Base-by-base conservation (phyloP, 2,888 invertebrate species). In the Spicauda simplicius region DNA sequence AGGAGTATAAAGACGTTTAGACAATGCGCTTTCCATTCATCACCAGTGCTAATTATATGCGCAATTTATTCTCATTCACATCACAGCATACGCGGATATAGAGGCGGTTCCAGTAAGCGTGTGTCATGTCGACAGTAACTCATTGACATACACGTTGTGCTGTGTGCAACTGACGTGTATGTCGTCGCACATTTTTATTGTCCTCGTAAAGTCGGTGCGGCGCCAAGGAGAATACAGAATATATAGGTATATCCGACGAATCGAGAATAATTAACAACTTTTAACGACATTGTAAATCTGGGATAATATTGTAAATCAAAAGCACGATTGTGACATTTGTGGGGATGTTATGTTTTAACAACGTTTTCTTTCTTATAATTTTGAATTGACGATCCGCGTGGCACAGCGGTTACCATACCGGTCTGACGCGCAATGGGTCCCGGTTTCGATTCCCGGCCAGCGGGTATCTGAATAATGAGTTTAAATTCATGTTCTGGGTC, bases 121-220 rank as follows among this genome's bases (percentile, higher is more conserved):
- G 54, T 65, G 65, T 65, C 65, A 59, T 45, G 58, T 52, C 33
- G 63, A 48, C 57, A 37, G 52, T 52, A 72, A 70, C 80, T 80
- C 80, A 83, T 82, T 83, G 79, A 74, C 76, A 80, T 77, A 77
- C 71, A 65, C 70, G 57, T 76, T 74, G 74, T 25, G 25, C 25
- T 68, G 70, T 77, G 57, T 64, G 71, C 75, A 72, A 72, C 71
- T 78, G 79, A 80, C 79, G 73, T 68, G 76, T 76, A 75, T 80
- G 85, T 82, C 83, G 77, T 77, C 80, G 79, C 75, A 77, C 74
- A 71, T 77, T 82, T 88, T 88, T 88, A 88, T 86, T 76, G 74
- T 73, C 69, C 78, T 84, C 84, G 83, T 88, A 86, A 88, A 87
- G 77, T 77, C 45, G 74, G 54, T 50, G 64, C 45, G 64, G 68